phyloP scores from a whole-genome alignment of 2,888 invertebrate genomes.

The Amblyteles armatorius region DNA sequence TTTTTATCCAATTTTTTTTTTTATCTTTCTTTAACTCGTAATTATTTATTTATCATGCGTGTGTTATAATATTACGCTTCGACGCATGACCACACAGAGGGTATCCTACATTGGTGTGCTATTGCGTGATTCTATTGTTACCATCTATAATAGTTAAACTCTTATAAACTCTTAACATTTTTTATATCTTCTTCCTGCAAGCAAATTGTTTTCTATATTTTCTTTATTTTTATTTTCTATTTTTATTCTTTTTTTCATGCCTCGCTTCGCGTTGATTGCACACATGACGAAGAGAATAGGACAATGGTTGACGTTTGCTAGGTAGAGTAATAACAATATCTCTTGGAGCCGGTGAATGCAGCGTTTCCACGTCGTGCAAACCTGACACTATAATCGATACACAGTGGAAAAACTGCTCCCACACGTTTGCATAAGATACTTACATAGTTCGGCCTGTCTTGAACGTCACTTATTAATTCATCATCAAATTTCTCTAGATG shows the following conservation, averaged over 20 bases:
- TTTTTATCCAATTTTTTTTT: slow-evolving; percentile 37
- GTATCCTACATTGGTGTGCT: slow-evolving; percentile 48
- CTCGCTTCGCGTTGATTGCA: slow-evolving; percentile 47
- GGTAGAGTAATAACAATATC: slow-evolving; percentile 17
- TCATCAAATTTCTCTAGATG: slow-evolving; percentile 44
- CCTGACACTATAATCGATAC: slow-evolving; percentile 29
- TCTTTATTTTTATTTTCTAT: not conserved
- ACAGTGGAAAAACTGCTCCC: slow-evolving; percentile 18
- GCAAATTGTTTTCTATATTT: slow-evolving; percentile 7
- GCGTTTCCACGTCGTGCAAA: slow-evolving; percentile 21
- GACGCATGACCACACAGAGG: slow-evolving; percentile 50
- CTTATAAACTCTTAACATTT: slow-evolving; percentile 9
- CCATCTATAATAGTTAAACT: not conserved
- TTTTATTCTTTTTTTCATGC: slow-evolving; percentile 20
- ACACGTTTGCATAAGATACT: slow-evolving; percentile 42
- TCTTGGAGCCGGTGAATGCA: slow-evolving; percentile 26
- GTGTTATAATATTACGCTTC: slow-evolving; percentile 53
- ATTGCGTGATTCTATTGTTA: slow-evolving; percentile 41
- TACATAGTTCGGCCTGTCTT: slow-evolving; percentile 33
- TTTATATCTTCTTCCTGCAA: slow-evolving; percentile 5
- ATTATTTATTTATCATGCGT: slow-evolving; percentile 12
- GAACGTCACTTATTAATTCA: slow-evolving; percentile 41
- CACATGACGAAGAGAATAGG: not conserved
- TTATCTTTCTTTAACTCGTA: slow-evolving; percentile 25
- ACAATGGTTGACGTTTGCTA: not conserved